phyloP scores from a whole-genome alignment of 1,140 invertebrate genomes.

The Episyrphus balteatus region DNA sequence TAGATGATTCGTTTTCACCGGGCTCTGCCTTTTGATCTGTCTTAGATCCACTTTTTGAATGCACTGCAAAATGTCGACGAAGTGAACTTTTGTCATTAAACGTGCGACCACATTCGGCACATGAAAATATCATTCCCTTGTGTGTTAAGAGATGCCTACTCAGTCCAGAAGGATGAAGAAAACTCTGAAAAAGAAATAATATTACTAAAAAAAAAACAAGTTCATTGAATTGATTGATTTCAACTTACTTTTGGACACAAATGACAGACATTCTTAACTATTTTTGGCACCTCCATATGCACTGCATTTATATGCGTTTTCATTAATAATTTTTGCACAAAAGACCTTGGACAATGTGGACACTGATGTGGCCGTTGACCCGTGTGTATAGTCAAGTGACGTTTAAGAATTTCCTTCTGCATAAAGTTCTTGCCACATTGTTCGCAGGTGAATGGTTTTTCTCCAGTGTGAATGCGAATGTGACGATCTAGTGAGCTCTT shows the following conservation, averaged over 20 bases:
- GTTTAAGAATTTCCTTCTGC: slow-evolving; percentile 65
- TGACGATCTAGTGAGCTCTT: slow-evolving; percentile 66
- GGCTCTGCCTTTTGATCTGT: not conserved
- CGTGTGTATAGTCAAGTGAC: slow-evolving; percentile 77
- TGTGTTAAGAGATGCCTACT: slow-evolving; percentile 61
- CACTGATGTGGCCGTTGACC: slow-evolving; percentile 74
- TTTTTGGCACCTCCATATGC: slow-evolving; percentile 43
- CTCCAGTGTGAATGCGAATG: slow-evolving; percentile 63
- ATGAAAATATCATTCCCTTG: slow-evolving; percentile 52
- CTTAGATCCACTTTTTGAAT: not conserved
- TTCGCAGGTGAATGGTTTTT: slow-evolving; percentile 64
- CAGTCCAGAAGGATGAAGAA: slow-evolving; percentile 46
- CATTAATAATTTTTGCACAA: slow-evolving; percentile 57
- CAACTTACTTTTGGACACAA: slow-evolving; percentile 48
- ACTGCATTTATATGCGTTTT: slow-evolving; percentile 51
- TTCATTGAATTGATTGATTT: not conserved
- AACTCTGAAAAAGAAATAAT: slow-evolving; percentile 6
- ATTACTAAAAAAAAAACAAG: not conserved
- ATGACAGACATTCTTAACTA: slow-evolving; percentile 53
- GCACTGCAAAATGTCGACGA: slow-evolving; percentile 42
- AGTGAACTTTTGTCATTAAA: slow-evolving; percentile 61
- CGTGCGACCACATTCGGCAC: slow-evolving; percentile 52
- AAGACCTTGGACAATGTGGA: slow-evolving; percentile 59
- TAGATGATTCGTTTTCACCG: too few relatives aligned
- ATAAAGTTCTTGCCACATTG: slow-evolving; percentile 62